These are phyloP conservation scores for Petaurus breviceps DNA, from an alignment of 2,113 vertebrate species.

Conservation along the genomic window DNA sequence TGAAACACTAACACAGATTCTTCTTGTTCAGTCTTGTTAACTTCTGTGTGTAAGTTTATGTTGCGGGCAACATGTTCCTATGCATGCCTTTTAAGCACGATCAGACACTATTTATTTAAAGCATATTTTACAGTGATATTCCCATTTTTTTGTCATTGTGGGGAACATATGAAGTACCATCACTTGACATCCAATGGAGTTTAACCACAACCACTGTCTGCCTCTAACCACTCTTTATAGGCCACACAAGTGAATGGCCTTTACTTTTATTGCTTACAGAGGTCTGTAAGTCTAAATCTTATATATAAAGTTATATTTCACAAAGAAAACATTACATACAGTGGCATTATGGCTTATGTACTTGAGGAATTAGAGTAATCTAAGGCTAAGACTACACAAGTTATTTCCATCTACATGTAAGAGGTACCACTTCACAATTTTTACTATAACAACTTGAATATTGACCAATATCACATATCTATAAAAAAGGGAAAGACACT, in stretches of 20 bases:
- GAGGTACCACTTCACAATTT: neutral
- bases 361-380: constrained; percentile 34
- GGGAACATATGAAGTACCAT: constrained; percentile 36
- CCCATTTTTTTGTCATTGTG: constrained; percentile 35
- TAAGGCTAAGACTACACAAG: constrained; percentile 4
- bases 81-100: constrained; percentile 28
- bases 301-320: constrained; percentile 32
- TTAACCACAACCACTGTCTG: constrained; percentile 44
- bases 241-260: constrained; percentile 16
- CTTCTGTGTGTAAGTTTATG: constrained; percentile 1
- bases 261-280: constrained; percentile 56
- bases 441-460: constrained; percentile 1
- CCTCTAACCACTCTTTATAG: constrained; percentile 36
- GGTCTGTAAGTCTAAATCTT: constrained; percentile 38
- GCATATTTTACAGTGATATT: neutral
- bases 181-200: constrained; percentile 36
- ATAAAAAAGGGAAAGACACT: neutral
- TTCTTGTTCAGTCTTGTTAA: constrained; percentile 21
- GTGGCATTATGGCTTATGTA: neutral
- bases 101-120: constrained; percentile 21
- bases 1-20: constrained; percentile 16
- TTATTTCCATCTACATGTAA: neutral
- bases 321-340: neutral
- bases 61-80: constrained; percentile 23
- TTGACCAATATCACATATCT: neutral